A percentile compares a stretch with the other conserved stretches of the same genome.
These are phyloP conservation scores for Hylomyscus alleni DNA, from an alignment of 2,797 vertebrate species.

Conservation along the genomic window DNA sequence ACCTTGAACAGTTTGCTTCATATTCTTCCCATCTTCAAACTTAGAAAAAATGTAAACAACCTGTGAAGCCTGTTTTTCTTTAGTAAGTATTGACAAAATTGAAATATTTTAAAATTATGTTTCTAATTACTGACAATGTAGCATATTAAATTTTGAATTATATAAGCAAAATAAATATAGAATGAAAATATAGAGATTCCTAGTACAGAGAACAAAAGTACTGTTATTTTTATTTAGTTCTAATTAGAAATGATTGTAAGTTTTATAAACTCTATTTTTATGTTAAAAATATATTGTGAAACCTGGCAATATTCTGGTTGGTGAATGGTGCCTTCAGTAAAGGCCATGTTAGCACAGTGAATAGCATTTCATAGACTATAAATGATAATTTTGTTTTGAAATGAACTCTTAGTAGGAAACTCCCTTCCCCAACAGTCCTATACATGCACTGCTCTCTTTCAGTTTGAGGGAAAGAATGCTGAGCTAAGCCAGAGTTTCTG, in stretches of 20 bases:
- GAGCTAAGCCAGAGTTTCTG: neutral
- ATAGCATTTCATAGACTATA: neutral
- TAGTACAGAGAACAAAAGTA: neutral
- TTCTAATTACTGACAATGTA: neutral
- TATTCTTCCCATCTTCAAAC: neutral
- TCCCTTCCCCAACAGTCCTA: neutral
- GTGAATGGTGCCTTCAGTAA: neutral
- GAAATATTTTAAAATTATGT: neutral
- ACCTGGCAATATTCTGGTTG: neutral
- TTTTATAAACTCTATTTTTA: neutral
- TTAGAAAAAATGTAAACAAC: neutral
- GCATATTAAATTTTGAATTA: neutral
- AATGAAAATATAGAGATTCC: neutral
- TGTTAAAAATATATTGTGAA: neutral
- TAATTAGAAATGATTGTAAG: neutral
- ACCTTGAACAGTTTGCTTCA: neutral
- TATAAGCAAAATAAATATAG: neutral
- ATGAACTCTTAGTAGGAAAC: neutral
- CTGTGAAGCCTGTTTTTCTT: neutral
- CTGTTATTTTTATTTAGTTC: neutral
- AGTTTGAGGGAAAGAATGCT: neutral
- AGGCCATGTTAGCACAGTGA: neutral
- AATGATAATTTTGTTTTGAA: neutral
- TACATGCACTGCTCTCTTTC: neutral
- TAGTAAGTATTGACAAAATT: neutral